A percentile compares a stretch with the other conserved stretches of the same genome.
Evolutionary conservation across 92 coral and sea anemone genomes (phyloP).

Genomic region (Hydrozoanthus gracilis): DNA sequence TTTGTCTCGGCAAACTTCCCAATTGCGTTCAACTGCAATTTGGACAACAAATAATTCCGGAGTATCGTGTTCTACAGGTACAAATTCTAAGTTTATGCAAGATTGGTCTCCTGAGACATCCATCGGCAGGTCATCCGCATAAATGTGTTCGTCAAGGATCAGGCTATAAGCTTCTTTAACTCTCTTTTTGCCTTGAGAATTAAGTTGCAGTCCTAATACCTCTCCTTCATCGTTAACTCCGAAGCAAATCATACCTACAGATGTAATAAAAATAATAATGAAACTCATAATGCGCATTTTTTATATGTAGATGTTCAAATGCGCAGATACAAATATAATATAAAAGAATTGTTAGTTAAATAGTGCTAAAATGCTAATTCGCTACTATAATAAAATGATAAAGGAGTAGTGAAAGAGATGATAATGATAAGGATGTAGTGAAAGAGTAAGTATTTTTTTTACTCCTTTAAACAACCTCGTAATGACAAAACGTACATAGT

Average conservation of each 20-base stretch:
- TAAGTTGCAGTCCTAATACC: background rate
- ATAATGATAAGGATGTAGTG: too few relatives aligned
- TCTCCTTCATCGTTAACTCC: background rate
- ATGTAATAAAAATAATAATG: too few relatives aligned
- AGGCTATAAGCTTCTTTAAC: background rate
- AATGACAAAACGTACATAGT: background rate
- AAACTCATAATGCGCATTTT: too few relatives aligned
- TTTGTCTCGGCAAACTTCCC: conserved; percentile 7
- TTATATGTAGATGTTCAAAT: too few relatives aligned
- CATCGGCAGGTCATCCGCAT: background rate
- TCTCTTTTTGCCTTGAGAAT: background rate
- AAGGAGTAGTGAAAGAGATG: too few relatives aligned
- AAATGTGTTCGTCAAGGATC: background rate
- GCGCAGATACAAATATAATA: too few relatives aligned
- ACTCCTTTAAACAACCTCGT: background rate
- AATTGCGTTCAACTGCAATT: background rate
- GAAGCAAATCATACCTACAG: background rate
- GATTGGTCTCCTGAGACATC: background rate
- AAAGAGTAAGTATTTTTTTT: background rate
- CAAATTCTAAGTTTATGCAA: background rate
- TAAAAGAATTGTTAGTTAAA: too few relatives aligned
- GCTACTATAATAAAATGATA: too few relatives aligned
- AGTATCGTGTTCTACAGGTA: background rate
- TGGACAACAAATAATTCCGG: background rate
- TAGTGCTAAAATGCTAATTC: too few relatives aligned